phyloP scores from a whole-genome alignment of 2,113 vertebrate genomes.

The Rhadina sibilatrix region DNA sequence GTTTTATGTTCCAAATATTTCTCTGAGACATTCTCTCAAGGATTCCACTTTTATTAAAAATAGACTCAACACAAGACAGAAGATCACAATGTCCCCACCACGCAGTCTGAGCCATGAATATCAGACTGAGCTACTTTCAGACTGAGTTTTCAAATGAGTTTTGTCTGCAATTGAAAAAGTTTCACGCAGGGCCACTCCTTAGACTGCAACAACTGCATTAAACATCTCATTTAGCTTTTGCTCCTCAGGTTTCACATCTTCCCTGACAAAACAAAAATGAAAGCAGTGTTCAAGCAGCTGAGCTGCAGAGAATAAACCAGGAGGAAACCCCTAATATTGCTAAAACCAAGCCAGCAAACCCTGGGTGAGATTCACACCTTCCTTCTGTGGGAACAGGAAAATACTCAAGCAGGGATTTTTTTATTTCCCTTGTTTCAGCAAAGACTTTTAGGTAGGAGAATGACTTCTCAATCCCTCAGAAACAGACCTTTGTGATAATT shows the following conservation, averaged over 20 bases:
- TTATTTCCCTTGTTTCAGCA: not conserved
- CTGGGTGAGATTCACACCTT: not conserved
- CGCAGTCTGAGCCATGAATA: not conserved
- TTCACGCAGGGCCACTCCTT: rapidly evolving
- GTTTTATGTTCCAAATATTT: not conserved
- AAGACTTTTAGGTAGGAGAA: not conserved
- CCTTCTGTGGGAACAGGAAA: not conserved
- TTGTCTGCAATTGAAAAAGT: not conserved
- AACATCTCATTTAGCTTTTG: not conserved
- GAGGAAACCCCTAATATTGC: not conserved
- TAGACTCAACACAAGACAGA: not conserved
- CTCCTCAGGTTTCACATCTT: constrained; percentile 3
- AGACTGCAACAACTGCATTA: not conserved
- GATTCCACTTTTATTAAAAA: not conserved
- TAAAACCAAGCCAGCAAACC: rapidly evolving
- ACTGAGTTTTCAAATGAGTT: not conserved
- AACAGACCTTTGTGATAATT: rapidly evolving
- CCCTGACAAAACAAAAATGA: not conserved
- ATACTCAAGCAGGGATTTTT: not conserved
- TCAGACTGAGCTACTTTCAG: not conserved
- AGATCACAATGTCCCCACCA: not conserved
- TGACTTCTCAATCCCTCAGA: not conserved
- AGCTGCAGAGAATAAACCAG: not conserved
- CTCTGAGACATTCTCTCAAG: not conserved
- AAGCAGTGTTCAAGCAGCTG: not conserved